Base-by-base conservation (phyloP, 2,113 vertebrate genomes). In the Erpornis zantholeuca region DNA sequence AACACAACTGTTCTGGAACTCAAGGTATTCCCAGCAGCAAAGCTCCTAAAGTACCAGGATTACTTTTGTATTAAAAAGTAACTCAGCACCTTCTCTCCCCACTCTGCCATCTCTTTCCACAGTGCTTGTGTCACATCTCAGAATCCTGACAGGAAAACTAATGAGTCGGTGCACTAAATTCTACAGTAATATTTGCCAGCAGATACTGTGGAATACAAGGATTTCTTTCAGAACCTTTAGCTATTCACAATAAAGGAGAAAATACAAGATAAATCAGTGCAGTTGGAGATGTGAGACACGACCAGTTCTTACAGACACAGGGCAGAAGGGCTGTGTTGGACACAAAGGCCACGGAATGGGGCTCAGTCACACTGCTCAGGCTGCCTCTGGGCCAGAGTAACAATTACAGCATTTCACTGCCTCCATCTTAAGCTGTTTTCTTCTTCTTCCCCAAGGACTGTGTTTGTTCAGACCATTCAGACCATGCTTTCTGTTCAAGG, bases 21-120 rank as follows among this genome's bases (percentile, higher is more conserved):
- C 40, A 40, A 4, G 0, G 0, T 5, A 3, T 7, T 38, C 31
- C 31, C 54, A 35, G 1, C 56, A 40, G n/a, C 36, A 57, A 38
- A 38, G 38, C 64, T 76, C 10, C 3, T 44, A 1, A 35, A 52
- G 35, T 2, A 9, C 17, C 15, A 1, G 20, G 36, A 50, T 57
- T 15, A 29, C 11, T 50, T 49, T 25, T 75, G 21, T 33, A 25
- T 23, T 25, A 11, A 57, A n/a, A 35, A 28, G 23, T 10, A 81
- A 65, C 36, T 40, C 22, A 33, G 10, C 0, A 0, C 52, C 16
- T 80, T 19, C 54, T 73, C 45, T 66, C 24, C 36, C 38, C 11
- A 1, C 44, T 86, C 9, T 76, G 65, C 49, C 18, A 5, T 29
- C 36, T 89, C 35, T 23, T 42, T 49, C 42, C 6, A 1, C 49